These are phyloP conservation scores for Rhinoraja longicauda DNA, from an alignment of 2,797 vertebrate species.

Conservation along the genomic window DNA sequence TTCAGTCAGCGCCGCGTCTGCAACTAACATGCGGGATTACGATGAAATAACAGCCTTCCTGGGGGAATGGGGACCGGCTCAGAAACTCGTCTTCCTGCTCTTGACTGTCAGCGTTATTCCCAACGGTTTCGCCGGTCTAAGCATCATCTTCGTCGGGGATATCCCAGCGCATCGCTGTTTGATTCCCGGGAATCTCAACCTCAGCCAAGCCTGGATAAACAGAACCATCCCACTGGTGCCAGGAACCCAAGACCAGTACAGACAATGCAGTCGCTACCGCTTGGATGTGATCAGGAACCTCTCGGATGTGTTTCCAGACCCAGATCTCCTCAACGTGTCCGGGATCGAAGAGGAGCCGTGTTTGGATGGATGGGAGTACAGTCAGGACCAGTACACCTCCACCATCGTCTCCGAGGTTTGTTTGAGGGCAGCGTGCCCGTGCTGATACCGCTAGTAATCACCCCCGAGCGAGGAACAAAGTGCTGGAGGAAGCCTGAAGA, in stretches of 20 bases:
- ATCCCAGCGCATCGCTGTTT: not conserved
- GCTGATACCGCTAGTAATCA: no score
- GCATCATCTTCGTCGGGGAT: not conserved
- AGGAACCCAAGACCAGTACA: not conserved
- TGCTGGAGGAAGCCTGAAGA: no score
- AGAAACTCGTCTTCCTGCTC: not conserved
- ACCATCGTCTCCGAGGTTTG: slow-evolving; percentile 21
- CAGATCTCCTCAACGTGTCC: not conserved
- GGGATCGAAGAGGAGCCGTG: not conserved
- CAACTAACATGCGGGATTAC: not conserved
- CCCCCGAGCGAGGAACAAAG: no score
- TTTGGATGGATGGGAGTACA: slow-evolving; percentile 34
- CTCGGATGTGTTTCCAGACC: not conserved
- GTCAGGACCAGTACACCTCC: slow-evolving; percentile 12
- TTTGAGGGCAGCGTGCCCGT: not conserved
- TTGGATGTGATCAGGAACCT: not conserved
- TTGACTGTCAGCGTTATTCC: not conserved
- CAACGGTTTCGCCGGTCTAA: not conserved
- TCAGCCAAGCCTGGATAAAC: not conserved
- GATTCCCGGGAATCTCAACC: not conserved
- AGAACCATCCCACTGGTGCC: not conserved
- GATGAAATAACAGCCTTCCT: slow-evolving; percentile 19
- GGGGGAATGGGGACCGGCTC: slow-evolving; percentile 11
- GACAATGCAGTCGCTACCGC: not conserved
- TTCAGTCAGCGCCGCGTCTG: no score